Conservation (phyloP, 2,113 vertebrate species). For the Semicossyphus pulcher region DNA sequence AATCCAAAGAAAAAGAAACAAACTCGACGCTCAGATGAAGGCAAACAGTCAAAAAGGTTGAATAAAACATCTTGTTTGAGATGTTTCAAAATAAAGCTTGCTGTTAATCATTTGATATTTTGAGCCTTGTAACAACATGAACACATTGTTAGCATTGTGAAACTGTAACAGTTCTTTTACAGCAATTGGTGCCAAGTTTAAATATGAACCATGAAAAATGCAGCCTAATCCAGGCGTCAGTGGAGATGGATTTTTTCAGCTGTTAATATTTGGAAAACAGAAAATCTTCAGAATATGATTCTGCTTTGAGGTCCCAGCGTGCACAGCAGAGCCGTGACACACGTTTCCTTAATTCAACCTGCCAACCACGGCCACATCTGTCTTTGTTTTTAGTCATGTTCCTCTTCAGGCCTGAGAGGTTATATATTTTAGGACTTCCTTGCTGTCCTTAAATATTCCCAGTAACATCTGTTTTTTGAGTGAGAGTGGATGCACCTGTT, state of each 20-base stretch:
- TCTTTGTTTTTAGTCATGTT: neutral
- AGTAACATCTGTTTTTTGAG: conserved; percentile 43
- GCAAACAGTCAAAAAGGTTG: too few species aligned
- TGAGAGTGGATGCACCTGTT: conserved; percentile 70
- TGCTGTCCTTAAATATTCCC: conserved; percentile 48
- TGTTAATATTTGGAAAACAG: neutral
- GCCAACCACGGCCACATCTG: neutral
- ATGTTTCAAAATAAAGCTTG: too few species aligned
- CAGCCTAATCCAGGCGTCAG: neutral
- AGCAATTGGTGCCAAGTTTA: too few species aligned
- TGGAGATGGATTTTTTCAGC: neutral
- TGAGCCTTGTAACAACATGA: too few species aligned
- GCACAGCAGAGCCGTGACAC: neutral
- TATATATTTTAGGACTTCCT: conserved; percentile 63
- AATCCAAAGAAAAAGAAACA: too few species aligned
- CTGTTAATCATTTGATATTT: too few species aligned
- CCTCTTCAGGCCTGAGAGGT: conserved; percentile 7
- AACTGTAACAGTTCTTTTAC: too few species aligned
- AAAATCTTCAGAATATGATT: neutral
- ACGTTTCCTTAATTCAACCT: neutral
- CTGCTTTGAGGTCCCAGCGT: neutral
- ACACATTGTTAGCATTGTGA: too few species aligned
- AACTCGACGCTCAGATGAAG: too few species aligned
- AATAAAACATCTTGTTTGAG: too few species aligned
- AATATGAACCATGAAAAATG: too few species aligned